Conservation (phyloP, 64 coral and sea anemone genomes). For the Montipora cactus region DNA sequence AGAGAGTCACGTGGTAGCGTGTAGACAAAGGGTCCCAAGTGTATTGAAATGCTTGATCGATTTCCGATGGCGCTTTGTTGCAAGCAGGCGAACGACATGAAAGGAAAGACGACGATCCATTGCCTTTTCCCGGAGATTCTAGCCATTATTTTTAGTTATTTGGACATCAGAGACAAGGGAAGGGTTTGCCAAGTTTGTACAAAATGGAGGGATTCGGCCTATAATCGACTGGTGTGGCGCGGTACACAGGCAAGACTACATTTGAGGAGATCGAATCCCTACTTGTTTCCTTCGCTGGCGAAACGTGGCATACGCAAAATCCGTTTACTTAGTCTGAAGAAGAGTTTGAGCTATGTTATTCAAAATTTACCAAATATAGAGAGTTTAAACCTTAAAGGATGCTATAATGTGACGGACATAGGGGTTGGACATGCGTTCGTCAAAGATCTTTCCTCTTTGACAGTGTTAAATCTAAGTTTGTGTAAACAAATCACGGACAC, state of each 20-base stretch:
- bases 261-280: slow-evolving; percentile 95
- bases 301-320: slow-evolving; percentile 99
- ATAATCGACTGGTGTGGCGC: slow-evolving; percentile 93
- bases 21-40: slow-evolving; percentile 91
- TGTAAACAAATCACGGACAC: slow-evolving; percentile 99
- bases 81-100: slow-evolving; percentile 77
- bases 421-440: slow-evolving; percentile 95
- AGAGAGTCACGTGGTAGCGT: slow-evolving; percentile 70
- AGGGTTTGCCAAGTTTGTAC: slow-evolving; percentile 96
- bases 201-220: slow-evolving; percentile 94
- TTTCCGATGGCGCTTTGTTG: slow-evolving; percentile 85
- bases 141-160: slow-evolving; percentile 98
- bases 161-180: slow-evolving; percentile 95
- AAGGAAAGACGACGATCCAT: slow-evolving; percentile 89
- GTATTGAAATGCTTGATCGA: slow-evolving; percentile 99
- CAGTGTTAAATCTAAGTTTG: slow-evolving; percentile 99
- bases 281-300: slow-evolving; percentile 97
- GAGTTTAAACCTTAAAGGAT: slow-evolving; percentile 97
- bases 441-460: slow-evolving; percentile 96
- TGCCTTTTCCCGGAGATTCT: slow-evolving; percentile 98
- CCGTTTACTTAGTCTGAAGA: slow-evolving; percentile 96
- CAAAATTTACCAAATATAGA: slow-evolving; percentile 95
- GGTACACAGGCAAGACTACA: slow-evolving; percentile 98
- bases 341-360: slow-evolving; percentile 92
- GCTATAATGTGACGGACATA: slow-evolving; percentile 98